Base-by-base conservation (phyloP, 2,888 invertebrate genomes). In the Oligia latruncula region DNA sequence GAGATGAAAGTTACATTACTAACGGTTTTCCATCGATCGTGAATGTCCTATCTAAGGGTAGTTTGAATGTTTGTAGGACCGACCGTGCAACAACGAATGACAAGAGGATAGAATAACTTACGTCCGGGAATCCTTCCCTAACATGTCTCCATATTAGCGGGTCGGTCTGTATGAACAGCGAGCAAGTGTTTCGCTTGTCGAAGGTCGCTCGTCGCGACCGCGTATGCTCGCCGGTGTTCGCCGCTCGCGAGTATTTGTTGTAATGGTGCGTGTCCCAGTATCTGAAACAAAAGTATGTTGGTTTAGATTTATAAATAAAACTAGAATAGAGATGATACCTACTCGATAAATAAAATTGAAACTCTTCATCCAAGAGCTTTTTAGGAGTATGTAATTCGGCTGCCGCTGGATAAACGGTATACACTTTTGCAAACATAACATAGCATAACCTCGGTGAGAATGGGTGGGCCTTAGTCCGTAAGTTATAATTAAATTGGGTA, bases 91-190 rank as follows among this genome's bases (percentile, higher is more conserved):
- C 11, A 55, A 71, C 23, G 40, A 72, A 43, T 29, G 20, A 46
- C 13, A 62, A 65, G 5, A 46, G 13, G 15, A 20, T 43, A 71
- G n/a, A 43, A 43, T 46, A 60, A 76, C 76, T 97, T 95, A 99
- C 98, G 97, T 98, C 98, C 80, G 98, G 98, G 92, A 98, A 98
- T 81, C 98, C 98, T 92, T 98, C 98, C 90, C 98, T 97, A 91
- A 99, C 99, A 94, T 99, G 99, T 92, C 98, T 98, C 99, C 99
- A 99, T 94, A 99, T 98, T 89, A 99, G 98, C 88, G 99, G 99
- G 97, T 99, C 99, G 43, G 99, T 99, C 97, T 99, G 99, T 95
- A 99, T 99, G 95, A 98, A 99, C 87, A 99, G 97, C 78, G 99
- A 99, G 95, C 99, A 99, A 80, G 99, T 99, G 95, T 98, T 99